phyloP scores from a whole-genome alignment of 2,888 invertebrate genomes.

The Sepioteuthis lessoniana region DNA sequence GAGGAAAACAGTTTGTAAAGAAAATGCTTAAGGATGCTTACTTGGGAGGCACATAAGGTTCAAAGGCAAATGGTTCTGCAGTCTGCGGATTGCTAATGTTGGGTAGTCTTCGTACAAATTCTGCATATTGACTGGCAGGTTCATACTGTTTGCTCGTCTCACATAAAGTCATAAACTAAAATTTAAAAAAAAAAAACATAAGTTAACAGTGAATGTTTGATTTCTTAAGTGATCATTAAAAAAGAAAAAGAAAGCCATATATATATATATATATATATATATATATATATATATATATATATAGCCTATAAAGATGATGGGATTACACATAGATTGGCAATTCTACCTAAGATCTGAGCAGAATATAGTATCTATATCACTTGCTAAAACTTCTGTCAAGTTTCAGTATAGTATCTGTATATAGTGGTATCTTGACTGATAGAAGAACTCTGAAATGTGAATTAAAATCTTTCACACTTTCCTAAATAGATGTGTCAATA shows the following conservation, averaged over 20 bases:
- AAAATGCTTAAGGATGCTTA: slow-evolving; percentile 49
- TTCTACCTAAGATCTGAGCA: too few relatives aligned
- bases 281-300: too few relatives aligned
- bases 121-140: slow-evolving; percentile 78
- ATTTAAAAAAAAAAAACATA: not conserved
- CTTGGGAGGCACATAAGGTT: slow-evolving; percentile 69
- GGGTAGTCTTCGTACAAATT: slow-evolving; percentile 77
- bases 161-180: slow-evolving; percentile 76
- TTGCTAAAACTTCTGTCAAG: too few relatives aligned
- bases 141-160: slow-evolving; percentile 77
- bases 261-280: too few relatives aligned
- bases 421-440: too few relatives aligned
- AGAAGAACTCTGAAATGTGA: too few relatives aligned
- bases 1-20: not conserved
- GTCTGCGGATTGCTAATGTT: slow-evolving; percentile 57
- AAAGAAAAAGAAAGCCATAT: not conserved
- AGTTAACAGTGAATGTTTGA: not conserved
- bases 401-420: too few relatives aligned
- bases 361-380: too few relatives aligned
- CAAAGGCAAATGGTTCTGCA: slow-evolving; percentile 73
- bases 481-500: too few relatives aligned
- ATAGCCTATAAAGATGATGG: too few relatives aligned
- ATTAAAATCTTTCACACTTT: too few relatives aligned
- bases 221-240: not conserved
- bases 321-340: too few relatives aligned